Percentiles rank a stretch among this genome's conserved stretches.
Conservation (phyloP, 1,140 invertebrate species). For the Galendromus occidentalis region DNA sequence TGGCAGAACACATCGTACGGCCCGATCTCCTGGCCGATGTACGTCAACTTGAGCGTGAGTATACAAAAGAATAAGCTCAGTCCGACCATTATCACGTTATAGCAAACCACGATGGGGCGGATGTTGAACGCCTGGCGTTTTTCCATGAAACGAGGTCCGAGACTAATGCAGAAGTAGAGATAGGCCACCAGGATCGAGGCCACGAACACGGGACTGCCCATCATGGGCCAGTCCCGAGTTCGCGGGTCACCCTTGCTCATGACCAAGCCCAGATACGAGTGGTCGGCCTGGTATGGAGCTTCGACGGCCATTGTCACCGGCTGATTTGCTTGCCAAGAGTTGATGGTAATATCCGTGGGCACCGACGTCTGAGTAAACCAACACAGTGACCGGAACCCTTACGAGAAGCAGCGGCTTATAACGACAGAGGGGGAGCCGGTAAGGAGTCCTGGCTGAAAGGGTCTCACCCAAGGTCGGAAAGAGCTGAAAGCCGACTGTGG, state of each 20-base stretch:
- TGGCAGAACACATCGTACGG: constrained; percentile 6
- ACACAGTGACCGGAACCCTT: too few species aligned
- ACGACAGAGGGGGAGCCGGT: too few species aligned
- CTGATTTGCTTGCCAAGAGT: too few species aligned
- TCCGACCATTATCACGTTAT: constrained; percentile 24
- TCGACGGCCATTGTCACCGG: too few species aligned
- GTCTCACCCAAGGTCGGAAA: too few species aligned
- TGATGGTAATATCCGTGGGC: too few species aligned
- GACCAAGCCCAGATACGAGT: constrained; percentile 7
- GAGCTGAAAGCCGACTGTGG: too few species aligned
- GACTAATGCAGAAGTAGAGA: constrained; percentile 25
- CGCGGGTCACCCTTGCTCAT: constrained; percentile 24
- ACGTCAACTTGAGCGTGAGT: constrained; percentile 8
- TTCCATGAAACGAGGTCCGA: constrained; percentile 29
- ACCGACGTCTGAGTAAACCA: too few species aligned
- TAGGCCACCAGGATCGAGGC: constrained; percentile 26
- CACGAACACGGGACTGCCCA: constrained; percentile 28
- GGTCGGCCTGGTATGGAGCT: constrained; percentile 2
- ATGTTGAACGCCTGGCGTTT: constrained; percentile 27
- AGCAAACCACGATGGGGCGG: constrained; percentile 27
- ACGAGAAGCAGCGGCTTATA: too few species aligned
- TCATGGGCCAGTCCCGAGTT: constrained; percentile 30
- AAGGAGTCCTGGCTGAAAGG: too few species aligned
- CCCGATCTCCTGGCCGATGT: constrained; percentile 9
- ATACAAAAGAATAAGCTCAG: constrained; percentile 4